Conservation (phyloP, 2,888 invertebrate genomes). For the Acanthosoma haemorrhoidale region DNA sequence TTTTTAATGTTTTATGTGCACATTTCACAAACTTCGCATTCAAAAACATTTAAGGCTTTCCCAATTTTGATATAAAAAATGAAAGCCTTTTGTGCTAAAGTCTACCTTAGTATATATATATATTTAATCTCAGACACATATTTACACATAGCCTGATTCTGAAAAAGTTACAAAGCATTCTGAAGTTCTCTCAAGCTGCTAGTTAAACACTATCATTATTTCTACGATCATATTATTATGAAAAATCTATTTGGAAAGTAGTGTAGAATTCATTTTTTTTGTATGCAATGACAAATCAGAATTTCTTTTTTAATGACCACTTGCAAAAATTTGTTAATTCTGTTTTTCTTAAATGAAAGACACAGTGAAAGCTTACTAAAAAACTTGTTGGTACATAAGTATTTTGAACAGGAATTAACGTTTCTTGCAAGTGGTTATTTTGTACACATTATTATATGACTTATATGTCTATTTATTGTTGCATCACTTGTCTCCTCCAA, state of each 20-base stretch:
- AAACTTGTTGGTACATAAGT: not conserved
- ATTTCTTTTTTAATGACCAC: not conserved
- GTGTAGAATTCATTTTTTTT: conserved; percentile 12
- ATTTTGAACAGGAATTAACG: not conserved
- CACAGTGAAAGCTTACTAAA: not conserved
- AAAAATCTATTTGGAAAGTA: conserved; percentile 20
- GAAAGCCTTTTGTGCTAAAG: conserved; percentile 1
- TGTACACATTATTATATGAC: not conserved
- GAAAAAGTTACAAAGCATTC: conserved; percentile 4
- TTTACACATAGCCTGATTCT: conserved; percentile 10
- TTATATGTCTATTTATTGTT: not conserved
- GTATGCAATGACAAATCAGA: not conserved
- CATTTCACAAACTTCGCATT: not conserved
- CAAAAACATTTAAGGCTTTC: not conserved
- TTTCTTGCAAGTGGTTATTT: not conserved
- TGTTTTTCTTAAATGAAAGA: not conserved
- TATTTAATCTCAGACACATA: not conserved
- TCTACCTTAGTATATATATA: conserved; percentile 1
- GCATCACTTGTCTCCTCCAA: no score
- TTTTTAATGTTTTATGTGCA: conserved; percentile 16
- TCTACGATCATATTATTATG: conserved; percentile 9
- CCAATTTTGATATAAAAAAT: not conserved
- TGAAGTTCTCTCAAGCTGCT: conserved; percentile 10
- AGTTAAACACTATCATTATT: not conserved
- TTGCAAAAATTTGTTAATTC: not conserved